Base-by-base conservation (phyloP, 2,888 invertebrate genomes). In the Coelinius sp. region DNA sequence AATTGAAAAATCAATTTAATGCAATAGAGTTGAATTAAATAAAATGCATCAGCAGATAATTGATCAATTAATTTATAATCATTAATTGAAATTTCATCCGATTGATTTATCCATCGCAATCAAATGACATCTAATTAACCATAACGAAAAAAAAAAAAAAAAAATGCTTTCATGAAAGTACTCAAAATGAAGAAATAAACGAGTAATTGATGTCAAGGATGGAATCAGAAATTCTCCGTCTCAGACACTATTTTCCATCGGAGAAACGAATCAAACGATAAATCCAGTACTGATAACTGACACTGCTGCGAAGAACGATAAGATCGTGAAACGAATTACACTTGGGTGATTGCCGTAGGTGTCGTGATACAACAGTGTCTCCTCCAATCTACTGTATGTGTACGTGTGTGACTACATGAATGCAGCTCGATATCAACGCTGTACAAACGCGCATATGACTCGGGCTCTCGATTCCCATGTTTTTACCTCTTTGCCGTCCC, bases 241-340 rank as follows among this genome's bases (percentile, higher is more conserved):
- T 22, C 22, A 12, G n/a, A 6, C 24, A 8, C 14, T 38, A 64
- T 41, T n/a, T n/a, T 41, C 52, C 27, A 27, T 49, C 52, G 67
- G 24, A 22, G 53, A 62, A 64, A 56, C 53, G 25, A 35, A 52
- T 8, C 62, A 14, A 41, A 63, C 70, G 70, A 73, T 73, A 73
- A 70, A 65, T 70, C 64, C 67, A 59, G 67, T 49, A 67, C 70
- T 70, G 52, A 70, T 73, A 67, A 66, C 72, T 65, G 70, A 72
- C 67, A 69, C 52, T 69, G 62, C 12, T 49, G 68, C 14, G 35
- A 59, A 63, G 12, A 27, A 31, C 72, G 72, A 75, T 64, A 74
- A 71, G 72, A 75, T 71, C 70, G 70, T 65, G 31, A 72, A 66
- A 74, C 65, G 72, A 68, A 68, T 69, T 62, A 59, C 74, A 73